phyloP scores from a whole-genome alignment of 1,140 invertebrate genomes.

The Apis cerana region DNA sequence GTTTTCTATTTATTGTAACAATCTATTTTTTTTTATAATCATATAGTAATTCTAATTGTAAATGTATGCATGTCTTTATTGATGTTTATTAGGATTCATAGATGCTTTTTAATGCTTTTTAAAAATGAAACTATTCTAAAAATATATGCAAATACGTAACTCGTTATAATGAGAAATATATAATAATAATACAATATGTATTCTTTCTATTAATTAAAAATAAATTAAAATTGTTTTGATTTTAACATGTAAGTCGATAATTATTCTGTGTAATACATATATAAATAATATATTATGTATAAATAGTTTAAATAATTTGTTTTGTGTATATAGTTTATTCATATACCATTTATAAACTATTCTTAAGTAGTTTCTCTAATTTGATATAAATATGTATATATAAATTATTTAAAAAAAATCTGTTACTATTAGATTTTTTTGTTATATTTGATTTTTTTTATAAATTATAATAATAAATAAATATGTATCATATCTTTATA shows the following conservation, averaged over 20 bases:
- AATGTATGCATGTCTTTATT: conserved; percentile 16
- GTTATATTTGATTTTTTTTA: conserved; percentile 20
- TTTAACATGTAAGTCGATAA: not conserved
- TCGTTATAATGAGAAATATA: not conserved
- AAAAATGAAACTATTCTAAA: conserved; percentile 32
- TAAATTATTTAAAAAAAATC: not conserved
- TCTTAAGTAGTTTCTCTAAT: not conserved
- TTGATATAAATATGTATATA: conserved; percentile 22
- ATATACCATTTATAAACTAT: not conserved
- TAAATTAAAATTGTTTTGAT: not conserved
- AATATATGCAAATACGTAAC: not conserved
- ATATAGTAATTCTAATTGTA: conserved; percentile 2
- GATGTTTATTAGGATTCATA: not conserved
- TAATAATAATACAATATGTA: not conserved
- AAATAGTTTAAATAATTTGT: not conserved
- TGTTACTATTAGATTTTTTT: not conserved
- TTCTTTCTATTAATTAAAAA: not conserved
- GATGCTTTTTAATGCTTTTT: not conserved
- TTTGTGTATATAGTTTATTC: not conserved
- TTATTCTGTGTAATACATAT: not conserved
- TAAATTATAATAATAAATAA: conserved; percentile 4
- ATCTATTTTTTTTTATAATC: too few species aligned
- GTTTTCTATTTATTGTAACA: conserved; percentile 4
- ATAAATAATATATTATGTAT: not conserved
- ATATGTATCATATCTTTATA: not conserved